A percentile compares a stretch with the other conserved stretches of the same genome.
phyloP scores from a whole-genome alignment of 2,113 vertebrate species.

The Circaetus cinerascens region DNA sequence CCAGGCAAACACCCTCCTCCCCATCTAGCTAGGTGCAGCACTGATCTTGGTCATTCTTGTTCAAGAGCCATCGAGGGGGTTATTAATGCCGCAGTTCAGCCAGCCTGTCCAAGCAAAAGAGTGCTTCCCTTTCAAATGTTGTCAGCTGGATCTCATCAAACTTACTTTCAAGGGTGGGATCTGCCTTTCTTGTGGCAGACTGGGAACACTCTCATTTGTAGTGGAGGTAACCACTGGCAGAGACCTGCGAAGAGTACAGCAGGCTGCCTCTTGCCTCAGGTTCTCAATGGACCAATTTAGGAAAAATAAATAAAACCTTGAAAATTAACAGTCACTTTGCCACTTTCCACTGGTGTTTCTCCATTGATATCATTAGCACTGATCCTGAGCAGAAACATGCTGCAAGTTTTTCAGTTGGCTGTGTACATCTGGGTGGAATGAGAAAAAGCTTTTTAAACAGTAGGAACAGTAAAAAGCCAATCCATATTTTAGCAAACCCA shows the following conservation, averaged over 20 bases:
- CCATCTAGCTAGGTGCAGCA: too few relatives aligned
- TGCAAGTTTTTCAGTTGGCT: neutral
- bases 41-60: neutral
- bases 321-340: neutral
- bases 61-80: rapidly evolving
- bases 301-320: neutral
- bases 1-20: neutral
- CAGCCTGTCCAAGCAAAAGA: neutral
- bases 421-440: neutral
- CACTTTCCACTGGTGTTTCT: neutral
- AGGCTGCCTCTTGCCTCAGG: neutral
- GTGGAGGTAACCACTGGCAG: rapidly evolving
- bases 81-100: neutral
- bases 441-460: neutral
- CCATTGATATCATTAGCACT: neutral
- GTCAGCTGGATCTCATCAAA: neutral
- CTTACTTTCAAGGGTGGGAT: neutral
- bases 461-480: neutral
- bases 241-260: rapidly evolving
- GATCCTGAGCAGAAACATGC: neutral
- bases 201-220: neutral
- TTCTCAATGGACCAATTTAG: neutral
- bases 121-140: neutral
- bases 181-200: neutral
- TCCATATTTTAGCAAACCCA: neutral